Percentiles rank a stretch among this genome's conserved stretches.
Conservation (phyloP, 1,140 invertebrate genomes). For the Dryas iulia region DNA sequence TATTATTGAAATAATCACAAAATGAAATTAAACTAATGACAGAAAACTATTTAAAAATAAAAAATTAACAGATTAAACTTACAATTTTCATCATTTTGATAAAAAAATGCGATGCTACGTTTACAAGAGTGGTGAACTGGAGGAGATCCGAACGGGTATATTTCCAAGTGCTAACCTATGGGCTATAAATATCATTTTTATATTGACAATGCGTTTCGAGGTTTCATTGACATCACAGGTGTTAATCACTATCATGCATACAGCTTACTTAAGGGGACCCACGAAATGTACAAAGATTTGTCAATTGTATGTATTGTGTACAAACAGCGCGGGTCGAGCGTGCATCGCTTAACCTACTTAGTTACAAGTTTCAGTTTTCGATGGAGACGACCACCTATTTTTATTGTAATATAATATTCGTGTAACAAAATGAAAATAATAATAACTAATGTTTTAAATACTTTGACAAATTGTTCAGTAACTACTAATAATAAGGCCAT, state of each 20-base stretch:
- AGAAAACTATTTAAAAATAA: background rate
- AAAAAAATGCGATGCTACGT: too few species aligned
- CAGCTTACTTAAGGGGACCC: slow-evolving; percentile 73
- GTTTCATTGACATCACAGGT: slow-evolving; percentile 67
- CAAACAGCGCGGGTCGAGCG: slow-evolving; percentile 30
- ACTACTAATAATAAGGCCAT: too few species aligned
- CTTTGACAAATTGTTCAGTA: too few species aligned
- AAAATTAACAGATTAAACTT: slow-evolving; percentile 40
- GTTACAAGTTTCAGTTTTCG: background rate
- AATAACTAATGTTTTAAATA: too few species aligned
- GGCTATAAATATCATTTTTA: slow-evolving; percentile 69
- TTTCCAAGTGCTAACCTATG: slow-evolving; percentile 37
- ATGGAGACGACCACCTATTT: background rate
- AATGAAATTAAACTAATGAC: background rate
- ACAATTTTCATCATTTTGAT: slow-evolving; percentile 73
- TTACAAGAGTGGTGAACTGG: slow-evolving; percentile 42
- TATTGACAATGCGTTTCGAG: slow-evolving; percentile 71
- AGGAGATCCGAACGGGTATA: slow-evolving; percentile 60
- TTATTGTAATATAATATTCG: background rate
- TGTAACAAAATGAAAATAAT: too few species aligned
- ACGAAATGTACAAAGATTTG: slow-evolving; percentile 68
- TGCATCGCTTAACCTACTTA: slow-evolving; percentile 41
- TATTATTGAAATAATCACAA: too few species aligned
- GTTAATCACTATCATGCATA: slow-evolving; percentile 75
- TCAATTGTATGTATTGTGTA: slow-evolving; percentile 73